These are phyloP conservation scores for Nycticorax nycticorax DNA, from an alignment of 2,113 vertebrate genomes.

Conservation along the genomic window DNA sequence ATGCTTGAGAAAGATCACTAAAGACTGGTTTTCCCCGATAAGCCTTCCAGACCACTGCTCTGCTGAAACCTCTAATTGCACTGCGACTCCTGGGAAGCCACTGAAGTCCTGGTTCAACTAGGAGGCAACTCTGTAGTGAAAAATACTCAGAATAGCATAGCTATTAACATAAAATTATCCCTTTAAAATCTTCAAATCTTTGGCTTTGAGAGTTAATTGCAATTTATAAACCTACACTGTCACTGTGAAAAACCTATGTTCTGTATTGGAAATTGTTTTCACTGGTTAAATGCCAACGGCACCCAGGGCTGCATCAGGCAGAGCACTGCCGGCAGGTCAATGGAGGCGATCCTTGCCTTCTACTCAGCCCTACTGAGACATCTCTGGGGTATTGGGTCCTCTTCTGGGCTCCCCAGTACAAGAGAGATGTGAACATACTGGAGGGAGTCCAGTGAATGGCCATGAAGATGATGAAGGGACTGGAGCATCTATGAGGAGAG, in stretches of 20 bases:
- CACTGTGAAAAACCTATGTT: neutral
- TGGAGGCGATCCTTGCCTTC: neutral
- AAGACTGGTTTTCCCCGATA: neutral
- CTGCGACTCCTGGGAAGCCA: neutral
- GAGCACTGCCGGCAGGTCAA: neutral
- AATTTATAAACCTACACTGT: neutral
- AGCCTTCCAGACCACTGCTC: neutral
- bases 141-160: neutral
- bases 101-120: neutral
- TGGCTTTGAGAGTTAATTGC: neutral
- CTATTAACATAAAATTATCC: neutral
- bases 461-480: neutral
- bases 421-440: neutral
- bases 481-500: neutral
- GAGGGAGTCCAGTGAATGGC: neutral
- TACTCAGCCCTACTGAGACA: neutral
- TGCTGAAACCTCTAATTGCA: neutral
- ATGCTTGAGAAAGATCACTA: neutral
- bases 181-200: neutral
- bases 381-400: neutral
- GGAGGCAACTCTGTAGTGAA: neutral
- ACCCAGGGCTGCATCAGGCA: neutral
- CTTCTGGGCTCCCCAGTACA: neutral
- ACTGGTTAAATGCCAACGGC: neutral
- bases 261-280: neutral